Evolutionary conservation across 2,113 vertebrate genomes (phyloP).

Genomic region (Clarias magur): DNA sequence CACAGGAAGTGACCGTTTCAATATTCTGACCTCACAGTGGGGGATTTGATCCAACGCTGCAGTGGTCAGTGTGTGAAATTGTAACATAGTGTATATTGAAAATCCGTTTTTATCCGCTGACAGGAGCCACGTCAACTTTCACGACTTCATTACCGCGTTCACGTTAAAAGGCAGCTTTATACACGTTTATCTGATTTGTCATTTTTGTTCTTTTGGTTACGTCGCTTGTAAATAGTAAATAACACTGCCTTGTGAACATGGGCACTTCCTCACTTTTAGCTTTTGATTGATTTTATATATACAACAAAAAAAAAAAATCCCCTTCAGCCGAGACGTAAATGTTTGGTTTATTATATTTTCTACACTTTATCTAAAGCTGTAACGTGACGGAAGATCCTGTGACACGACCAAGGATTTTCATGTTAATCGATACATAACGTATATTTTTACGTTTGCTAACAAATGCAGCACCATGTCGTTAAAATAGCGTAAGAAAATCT

Average conservation of each 20-base stretch:
- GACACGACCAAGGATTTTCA: neutral
- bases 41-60: neutral
- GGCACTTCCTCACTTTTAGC: neutral
- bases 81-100: constrained; percentile 20
- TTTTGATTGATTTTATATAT: no score
- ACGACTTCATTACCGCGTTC: neutral
- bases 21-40: neutral
- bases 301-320: neutral
- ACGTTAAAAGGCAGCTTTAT: neutral
- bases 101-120: neutral
- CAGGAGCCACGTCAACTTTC: neutral
- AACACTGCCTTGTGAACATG: no score
- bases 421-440: no score
- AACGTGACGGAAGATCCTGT: no score
- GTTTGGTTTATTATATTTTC: neutral
- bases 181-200: neutral
- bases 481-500: neutral
- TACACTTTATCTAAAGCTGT: no score
- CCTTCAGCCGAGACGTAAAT: neutral
- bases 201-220: neutral
- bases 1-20: neutral
- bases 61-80: neutral
- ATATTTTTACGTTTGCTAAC: neutral
- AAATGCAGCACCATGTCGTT: neutral
- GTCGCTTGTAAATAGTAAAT: constrained; percentile 23